Evolutionary conservation across 2,113 vertebrate species (phyloP).

Genomic region (Hiodon tergisus): DNA sequence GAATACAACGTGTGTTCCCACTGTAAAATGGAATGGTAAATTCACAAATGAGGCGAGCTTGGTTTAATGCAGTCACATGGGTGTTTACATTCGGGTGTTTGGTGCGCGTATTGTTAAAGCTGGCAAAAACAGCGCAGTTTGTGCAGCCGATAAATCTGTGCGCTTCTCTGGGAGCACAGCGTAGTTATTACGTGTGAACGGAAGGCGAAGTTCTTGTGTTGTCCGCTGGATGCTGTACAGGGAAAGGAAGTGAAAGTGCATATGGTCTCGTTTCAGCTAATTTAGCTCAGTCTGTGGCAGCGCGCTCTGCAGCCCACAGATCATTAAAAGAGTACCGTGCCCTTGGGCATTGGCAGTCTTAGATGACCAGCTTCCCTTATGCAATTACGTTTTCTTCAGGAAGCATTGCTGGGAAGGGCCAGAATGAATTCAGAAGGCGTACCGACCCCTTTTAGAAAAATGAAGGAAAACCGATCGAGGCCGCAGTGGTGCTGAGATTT

Average conservation of each 20-base stretch:
- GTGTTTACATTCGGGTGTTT: background rate
- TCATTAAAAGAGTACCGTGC: constrained; percentile 20
- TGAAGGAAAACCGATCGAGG: no score
- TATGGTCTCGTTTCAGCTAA: constrained; percentile 8
- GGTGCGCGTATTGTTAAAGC: background rate
- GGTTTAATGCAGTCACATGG: background rate
- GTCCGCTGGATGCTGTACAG: background rate
- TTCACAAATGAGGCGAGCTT: background rate
- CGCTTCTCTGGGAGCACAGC: background rate
- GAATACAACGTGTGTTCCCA: no score
- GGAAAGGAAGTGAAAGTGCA: constrained; percentile 9
- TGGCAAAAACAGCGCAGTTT: background rate
- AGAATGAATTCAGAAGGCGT: constrained; percentile 14
- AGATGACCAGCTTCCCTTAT: constrained; percentile 23
- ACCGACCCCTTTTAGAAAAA: no score
- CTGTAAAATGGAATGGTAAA: no score
- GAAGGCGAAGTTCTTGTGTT: background rate
- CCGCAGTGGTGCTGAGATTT: no score
- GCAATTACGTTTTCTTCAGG: constrained; percentile 15
- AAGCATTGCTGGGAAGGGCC: constrained; percentile 18
- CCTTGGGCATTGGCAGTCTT: constrained; percentile 12
- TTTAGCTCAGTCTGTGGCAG: constrained; percentile 9
- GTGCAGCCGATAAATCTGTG: background rate
- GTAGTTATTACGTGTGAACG: background rate
- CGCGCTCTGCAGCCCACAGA: constrained; percentile 14